These are phyloP conservation scores for Archilochus colubris DNA, from an alignment of 2,113 vertebrate genomes.

Conservation along the genomic window DNA sequence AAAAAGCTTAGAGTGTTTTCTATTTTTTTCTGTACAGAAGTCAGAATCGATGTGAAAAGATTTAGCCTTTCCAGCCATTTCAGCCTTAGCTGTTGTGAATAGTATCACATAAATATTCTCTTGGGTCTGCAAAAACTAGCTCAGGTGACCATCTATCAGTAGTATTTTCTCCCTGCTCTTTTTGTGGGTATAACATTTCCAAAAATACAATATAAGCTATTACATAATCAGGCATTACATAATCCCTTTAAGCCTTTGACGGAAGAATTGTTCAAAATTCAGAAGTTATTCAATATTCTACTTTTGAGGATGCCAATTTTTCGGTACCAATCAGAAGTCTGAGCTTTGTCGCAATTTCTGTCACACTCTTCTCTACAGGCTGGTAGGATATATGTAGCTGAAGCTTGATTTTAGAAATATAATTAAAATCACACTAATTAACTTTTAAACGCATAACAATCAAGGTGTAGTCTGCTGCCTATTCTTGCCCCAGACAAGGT, in stretches of 20 bases:
- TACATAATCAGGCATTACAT: neutral
- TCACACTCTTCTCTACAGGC: neutral
- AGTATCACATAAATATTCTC: rapidly evolving
- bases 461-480: neutral
- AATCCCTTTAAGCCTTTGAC: neutral
- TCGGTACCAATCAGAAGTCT: neutral
- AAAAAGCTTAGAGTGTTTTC: neutral
- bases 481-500: neutral
- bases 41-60: neutral
- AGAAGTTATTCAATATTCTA: neutral
- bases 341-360: neutral
- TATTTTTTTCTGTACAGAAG: neutral
- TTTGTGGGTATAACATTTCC: neutral
- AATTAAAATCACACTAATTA: neutral
- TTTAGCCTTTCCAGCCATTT: neutral
- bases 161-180: neutral
- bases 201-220: neutral
- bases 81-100: neutral
- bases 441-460: neutral
- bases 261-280: neutral
- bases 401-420: neutral
- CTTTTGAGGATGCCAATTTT: neutral
- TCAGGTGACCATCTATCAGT: neutral
- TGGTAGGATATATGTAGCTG: neutral
- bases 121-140: neutral